Evolutionary conservation across 1,140 invertebrate genomes (phyloP).

Genomic region (Papilio polyxenes): DNA sequence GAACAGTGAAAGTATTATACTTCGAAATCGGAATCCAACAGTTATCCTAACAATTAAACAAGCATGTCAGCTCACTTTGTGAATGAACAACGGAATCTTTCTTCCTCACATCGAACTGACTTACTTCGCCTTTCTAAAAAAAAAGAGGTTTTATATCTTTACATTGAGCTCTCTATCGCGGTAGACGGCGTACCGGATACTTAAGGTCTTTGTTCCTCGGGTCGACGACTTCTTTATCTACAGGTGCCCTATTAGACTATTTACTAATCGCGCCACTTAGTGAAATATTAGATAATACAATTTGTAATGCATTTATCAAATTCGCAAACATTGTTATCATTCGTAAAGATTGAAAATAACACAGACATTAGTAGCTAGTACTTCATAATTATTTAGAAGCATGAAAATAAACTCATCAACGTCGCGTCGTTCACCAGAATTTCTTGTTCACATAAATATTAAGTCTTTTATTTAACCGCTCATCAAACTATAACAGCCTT

Average conservation of each 20-base stretch:
- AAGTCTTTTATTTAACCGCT: neutral
- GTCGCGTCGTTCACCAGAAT: neutral
- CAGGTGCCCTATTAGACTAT: constrained; percentile 52
- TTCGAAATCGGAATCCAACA: neutral
- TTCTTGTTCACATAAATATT: neutral
- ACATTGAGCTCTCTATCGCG: constrained; percentile 45
- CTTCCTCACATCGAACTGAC: neutral
- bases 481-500: constrained; percentile 15
- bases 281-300: constrained; percentile 22
- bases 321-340: constrained; percentile 8
- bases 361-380: neutral
- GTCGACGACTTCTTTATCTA: constrained; percentile 61
- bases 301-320: constrained; percentile 10
- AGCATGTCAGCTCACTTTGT: neutral
- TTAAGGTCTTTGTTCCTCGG: constrained; percentile 57
- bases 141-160: constrained; percentile 40
- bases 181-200: constrained; percentile 53
- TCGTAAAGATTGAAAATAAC: neutral
- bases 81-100: constrained; percentile 24
- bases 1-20: neutral
- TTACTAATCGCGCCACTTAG: constrained; percentile 33
- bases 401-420: neutral
- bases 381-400: neutral
- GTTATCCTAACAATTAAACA: constrained; percentile 18
- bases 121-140: constrained; percentile 30